phyloP scores from a whole-genome alignment of 2,888 invertebrate genomes.

The Fragum fragum region DNA sequence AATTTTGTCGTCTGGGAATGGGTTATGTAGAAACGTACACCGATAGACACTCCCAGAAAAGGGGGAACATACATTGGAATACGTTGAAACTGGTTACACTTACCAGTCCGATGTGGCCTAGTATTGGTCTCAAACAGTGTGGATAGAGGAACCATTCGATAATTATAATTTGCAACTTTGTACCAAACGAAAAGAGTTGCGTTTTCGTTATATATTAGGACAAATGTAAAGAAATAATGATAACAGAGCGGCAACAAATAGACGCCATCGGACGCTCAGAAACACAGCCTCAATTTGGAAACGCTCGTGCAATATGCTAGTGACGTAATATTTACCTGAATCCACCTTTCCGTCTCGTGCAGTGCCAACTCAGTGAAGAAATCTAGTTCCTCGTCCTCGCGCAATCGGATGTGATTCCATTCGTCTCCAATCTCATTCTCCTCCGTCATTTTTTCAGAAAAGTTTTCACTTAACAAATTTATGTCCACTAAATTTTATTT shows the following conservation, averaged over 20 bases:
- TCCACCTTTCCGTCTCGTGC: slow-evolving; percentile 86
- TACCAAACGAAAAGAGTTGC: neutral
- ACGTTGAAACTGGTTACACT: too few relatives aligned
- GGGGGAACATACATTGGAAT: too few relatives aligned
- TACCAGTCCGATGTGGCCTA: too few relatives aligned
- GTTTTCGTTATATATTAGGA: neutral
- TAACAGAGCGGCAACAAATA: too few relatives aligned
- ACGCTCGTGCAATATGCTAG: neutral
- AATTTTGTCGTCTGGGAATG: too few relatives aligned
- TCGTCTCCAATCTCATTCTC: slow-evolving; percentile 64
- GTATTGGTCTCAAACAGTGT: too few relatives aligned
- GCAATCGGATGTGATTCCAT: slow-evolving; percentile 71
- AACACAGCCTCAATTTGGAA: neutral
- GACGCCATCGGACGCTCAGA: too few relatives aligned
- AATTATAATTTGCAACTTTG: neutral
- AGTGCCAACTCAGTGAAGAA: slow-evolving; percentile 86
- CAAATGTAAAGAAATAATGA: neutral
- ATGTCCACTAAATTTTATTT: neutral
- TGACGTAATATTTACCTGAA: slow-evolving; percentile 78
- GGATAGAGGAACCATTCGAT: too few relatives aligned
- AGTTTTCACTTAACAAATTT: neutral
- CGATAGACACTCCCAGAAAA: too few relatives aligned
- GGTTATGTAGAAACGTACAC: too few relatives aligned
- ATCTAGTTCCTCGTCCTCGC: slow-evolving; percentile 85
- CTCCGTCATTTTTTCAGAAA: slow-evolving; percentile 37